Conservation (phyloP, 2,113 vertebrate genomes). For the Cyprinodon variegatus region DNA sequence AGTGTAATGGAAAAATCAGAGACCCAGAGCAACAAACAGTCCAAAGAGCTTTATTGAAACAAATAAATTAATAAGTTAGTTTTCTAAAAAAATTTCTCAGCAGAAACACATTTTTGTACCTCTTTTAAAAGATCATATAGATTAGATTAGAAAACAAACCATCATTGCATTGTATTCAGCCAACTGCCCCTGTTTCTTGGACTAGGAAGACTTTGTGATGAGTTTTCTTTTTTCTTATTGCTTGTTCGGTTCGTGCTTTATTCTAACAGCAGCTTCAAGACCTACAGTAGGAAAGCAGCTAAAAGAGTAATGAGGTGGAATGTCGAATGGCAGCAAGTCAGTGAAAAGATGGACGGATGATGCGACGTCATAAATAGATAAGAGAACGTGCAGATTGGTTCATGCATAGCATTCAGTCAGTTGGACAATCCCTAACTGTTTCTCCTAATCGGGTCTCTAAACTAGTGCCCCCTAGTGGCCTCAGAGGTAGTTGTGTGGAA, state of each 20-base stretch:
- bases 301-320: conserved; percentile 71
- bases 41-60: conserved; percentile 94
- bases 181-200: conserved; percentile 45
- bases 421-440: conserved; percentile 55
- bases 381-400: conserved; percentile 75
- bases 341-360: conserved; percentile 42
- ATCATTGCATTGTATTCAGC: conserved; percentile 41
- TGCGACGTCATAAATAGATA: conserved; percentile 45
- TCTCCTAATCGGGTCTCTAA: conserved; percentile 59
- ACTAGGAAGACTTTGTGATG: conserved; percentile 71
- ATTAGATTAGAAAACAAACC: conserved; percentile 65
- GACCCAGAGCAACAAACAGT: conserved; percentile 57
- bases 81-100: conserved; percentile 79
- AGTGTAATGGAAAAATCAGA: conserved; percentile 8
- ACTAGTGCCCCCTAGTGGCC: conserved; percentile 71
- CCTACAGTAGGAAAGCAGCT: conserved; percentile 47
- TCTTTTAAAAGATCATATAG: conserved; percentile 60
- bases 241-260: conserved; percentile 61
- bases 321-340: conserved; percentile 75
- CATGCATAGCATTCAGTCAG: conserved; percentile 79
- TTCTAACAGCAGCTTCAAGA: conserved; percentile 60
- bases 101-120: conserved; percentile 52
- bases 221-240: conserved; percentile 70
- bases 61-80: conserved; percentile 97
- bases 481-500: conserved; percentile 78